phyloP scores from a whole-genome alignment of 2,888 invertebrate species.

The Tyria jacobaeae region DNA sequence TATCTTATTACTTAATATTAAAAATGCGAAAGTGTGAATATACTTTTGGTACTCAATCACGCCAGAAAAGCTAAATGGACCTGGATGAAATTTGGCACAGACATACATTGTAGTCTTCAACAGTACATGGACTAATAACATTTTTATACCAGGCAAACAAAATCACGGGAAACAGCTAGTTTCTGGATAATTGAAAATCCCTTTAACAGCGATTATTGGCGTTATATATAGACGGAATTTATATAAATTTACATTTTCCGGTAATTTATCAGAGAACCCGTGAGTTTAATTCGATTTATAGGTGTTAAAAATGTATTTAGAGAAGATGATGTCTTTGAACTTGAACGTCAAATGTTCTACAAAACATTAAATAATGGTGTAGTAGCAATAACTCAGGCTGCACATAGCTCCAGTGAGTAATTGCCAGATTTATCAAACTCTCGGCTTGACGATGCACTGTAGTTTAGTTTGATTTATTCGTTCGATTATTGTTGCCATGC shows the following conservation, averaged over 20 bases:
- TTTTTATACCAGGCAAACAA: too few species aligned
- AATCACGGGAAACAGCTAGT: too few species aligned
- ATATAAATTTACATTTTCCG: not conserved
- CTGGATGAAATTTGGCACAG: too few species aligned
- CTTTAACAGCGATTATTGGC: not conserved
- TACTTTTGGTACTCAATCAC: too few species aligned
- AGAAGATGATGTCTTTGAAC: not conserved
- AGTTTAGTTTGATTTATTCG: conserved; percentile 44
- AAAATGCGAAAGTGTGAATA: too few species aligned
- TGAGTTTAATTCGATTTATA: not conserved
- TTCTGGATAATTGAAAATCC: too few species aligned
- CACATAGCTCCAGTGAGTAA: conserved; percentile 47
- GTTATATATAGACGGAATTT: not conserved
- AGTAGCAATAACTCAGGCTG: conserved; percentile 38
- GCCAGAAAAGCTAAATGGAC: too few species aligned
- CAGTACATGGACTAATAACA: too few species aligned
- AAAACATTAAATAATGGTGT: conserved; percentile 9
- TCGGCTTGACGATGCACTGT: conserved; percentile 31
- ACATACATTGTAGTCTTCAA: too few species aligned
- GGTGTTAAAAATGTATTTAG: too few species aligned
- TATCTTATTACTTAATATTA: too few species aligned
- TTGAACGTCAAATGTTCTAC: not conserved
- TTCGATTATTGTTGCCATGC: conserved; percentile 31
- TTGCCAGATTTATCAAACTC: conserved; percentile 49
- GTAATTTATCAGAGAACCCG: not conserved